Evolutionary conservation across 2,888 invertebrate species (phyloP), one percentile per base, ranked within the genome.

Genomic region (Cosmopolites sordidus): DNA sequence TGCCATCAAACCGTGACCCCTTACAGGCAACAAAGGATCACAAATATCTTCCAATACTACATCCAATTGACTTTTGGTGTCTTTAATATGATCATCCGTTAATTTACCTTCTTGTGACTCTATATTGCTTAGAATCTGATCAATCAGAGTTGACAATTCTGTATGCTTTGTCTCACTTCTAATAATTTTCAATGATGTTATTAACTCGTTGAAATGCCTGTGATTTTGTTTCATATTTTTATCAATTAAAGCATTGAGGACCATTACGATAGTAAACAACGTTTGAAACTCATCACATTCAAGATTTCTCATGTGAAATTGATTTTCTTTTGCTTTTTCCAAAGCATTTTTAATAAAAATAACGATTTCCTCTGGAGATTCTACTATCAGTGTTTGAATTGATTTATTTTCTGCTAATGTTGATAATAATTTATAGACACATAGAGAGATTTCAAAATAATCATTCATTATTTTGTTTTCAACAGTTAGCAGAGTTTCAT

Each of bases 1-100:
- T 43, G 80, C 75, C 61, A 91, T 82, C 30, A 92, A 75, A 5
- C 86, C 92, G 73, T 92, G 92, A 9, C 87, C 92, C 69, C 86
- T 79, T 0, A 87, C 82, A n/a, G 92, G 92, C 42, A 92, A 70
- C 51, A 88, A 68, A 17, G 83, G 78, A 75, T 89, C 86, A 65
- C 80, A 81, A 15, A 86, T 75, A 70, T 89, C 83, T 45, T 78
- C 72, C 48, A 90, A 68, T 0, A 87, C 88, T 63, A 79, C 77
- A 53, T 81, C 79, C 64, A 81, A 83, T 39, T 77, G 73, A 45
- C 78, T 74, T 55, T 69, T 65, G 16, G 59, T 58, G 18, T 62
- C 64, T 33, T 51, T 39, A 39, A 48, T 41, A 29, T 40, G 16
- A 3, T 44, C 43, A 39, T 29, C 50, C 16, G 30, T 43, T 29